Conservation (phyloP, 2,113 vertebrate species). For the Myotis brandtii region DNA sequence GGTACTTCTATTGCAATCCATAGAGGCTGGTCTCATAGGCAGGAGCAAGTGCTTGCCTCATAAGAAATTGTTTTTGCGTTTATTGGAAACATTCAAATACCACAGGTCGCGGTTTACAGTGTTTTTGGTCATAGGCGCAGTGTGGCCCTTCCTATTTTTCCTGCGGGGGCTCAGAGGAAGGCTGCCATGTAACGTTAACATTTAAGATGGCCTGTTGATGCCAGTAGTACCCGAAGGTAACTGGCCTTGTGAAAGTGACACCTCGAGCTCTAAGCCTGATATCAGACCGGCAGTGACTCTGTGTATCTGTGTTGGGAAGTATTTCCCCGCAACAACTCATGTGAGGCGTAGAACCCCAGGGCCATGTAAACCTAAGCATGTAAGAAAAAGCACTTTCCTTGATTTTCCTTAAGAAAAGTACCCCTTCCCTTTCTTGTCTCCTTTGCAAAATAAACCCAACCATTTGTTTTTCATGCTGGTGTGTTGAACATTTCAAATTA, state of each 20-base stretch:
- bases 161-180: not conserved
- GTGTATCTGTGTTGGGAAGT: not conserved
- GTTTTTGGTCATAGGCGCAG: not conserved
- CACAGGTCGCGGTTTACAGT: not conserved
- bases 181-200: not conserved
- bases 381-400: not conserved
- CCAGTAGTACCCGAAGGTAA: not conserved
- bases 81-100: not conserved
- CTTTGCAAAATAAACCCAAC: not conserved
- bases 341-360: not conserved
- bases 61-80: not conserved
- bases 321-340: not conserved
- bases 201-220: not conserved
- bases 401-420: not conserved
- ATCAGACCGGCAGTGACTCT: not conserved
- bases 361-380: not conserved
- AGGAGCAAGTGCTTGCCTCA: not conserved
- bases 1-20: not conserved
- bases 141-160: not conserved
- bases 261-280: not conserved
- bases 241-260: not conserved
- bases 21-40: not conserved
- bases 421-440: constrained; percentile 4
- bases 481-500: constrained; percentile 17
- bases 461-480: not conserved